Percentiles rank a stretch among this genome's conserved stretches.
Conservation (phyloP, 2,797 vertebrate species). For the Arctocebus calabarensis region DNA sequence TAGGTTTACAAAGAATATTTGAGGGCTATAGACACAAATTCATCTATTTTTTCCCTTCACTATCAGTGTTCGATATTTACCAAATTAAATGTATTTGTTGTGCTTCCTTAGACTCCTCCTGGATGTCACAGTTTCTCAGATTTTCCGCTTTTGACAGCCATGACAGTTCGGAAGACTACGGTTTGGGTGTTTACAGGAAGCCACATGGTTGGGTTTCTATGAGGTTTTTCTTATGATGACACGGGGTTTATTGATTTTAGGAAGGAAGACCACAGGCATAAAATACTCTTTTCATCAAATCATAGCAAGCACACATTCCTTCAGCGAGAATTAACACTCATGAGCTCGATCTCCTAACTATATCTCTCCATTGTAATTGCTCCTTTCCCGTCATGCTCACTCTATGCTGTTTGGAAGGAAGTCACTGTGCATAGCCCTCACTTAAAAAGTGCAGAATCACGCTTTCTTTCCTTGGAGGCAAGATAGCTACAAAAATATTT, state of each 20-base stretch:
- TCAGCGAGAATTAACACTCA: background rate
- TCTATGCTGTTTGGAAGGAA: background rate
- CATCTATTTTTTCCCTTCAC: background rate
- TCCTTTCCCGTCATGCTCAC: background rate
- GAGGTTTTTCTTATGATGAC: background rate
- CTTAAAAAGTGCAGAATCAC: background rate
- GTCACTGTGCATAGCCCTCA: background rate
- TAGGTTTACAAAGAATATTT: background rate
- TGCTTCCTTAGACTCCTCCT: background rate
- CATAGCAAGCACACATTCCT: background rate
- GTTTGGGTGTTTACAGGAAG: background rate
- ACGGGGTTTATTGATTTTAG: background rate
- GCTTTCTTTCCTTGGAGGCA: background rate
- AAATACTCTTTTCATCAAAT: background rate
- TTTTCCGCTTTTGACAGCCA: background rate
- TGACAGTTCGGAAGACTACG: background rate
- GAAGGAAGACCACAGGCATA: background rate
- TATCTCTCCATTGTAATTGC: background rate
- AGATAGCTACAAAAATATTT: background rate
- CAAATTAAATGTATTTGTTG: background rate
- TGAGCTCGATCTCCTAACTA: background rate
- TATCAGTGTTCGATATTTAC: background rate
- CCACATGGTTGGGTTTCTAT: background rate
- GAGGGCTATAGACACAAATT: background rate
- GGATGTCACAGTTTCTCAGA: background rate